Conservation (phyloP, 2,888 invertebrate genomes). For the Ormia ochracea region DNA sequence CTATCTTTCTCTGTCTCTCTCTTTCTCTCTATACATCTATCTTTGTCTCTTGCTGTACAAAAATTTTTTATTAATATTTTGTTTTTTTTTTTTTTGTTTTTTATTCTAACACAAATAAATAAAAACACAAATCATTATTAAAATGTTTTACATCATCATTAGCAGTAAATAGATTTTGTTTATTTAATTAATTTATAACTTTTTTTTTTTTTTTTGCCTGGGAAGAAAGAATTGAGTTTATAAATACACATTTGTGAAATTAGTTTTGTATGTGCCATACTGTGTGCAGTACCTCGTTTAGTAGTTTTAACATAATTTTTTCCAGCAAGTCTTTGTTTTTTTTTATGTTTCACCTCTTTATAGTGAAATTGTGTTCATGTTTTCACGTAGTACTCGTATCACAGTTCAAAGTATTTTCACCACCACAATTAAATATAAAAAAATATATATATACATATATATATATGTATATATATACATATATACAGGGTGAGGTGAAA, state of each 20-base stretch:
- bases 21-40: not conserved
- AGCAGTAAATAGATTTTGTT: not conserved
- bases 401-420: constrained; percentile 22
- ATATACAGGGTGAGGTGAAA: too few species aligned
- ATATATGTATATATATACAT: too few species aligned
- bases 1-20: not conserved
- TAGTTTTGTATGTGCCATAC: constrained; percentile 73
- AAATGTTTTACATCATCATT: constrained; percentile 50
- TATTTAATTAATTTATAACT: not conserved
- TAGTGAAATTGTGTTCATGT: constrained; percentile 34
- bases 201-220: not conserved
- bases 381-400: constrained; percentile 38
- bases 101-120: constrained; percentile 56
- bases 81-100: not conserved
- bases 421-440: constrained; percentile 3
- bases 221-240: constrained; percentile 54
- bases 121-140: constrained; percentile 61
- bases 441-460: too few species aligned
- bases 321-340: not conserved
- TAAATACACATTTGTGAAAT: not conserved
- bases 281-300: constrained; percentile 77
- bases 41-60: not conserved
- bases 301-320: constrained; percentile 14
- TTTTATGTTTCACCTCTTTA: constrained; percentile 31
- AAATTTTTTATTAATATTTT: too few species aligned